These are phyloP conservation scores for Drosophila kepulauana DNA, from an alignment of 1,140 invertebrate genomes.

Conservation along the genomic window DNA sequence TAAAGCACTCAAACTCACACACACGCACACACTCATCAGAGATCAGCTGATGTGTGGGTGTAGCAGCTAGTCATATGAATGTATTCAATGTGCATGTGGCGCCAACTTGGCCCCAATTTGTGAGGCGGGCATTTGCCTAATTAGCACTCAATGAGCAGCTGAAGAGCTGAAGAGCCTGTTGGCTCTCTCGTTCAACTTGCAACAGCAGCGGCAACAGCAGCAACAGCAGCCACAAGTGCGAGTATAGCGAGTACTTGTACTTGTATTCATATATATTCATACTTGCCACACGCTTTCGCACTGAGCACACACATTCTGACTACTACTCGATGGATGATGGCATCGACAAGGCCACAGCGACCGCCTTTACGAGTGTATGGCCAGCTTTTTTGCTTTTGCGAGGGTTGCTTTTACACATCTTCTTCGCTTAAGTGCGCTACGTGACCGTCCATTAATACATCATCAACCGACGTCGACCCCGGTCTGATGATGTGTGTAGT, in stretches of 20 bases:
- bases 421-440: conserved; percentile 58
- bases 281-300: neutral
- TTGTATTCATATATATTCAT: conserved; percentile 30
- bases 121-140: conserved; percentile 76
- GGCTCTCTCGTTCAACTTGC: conserved; percentile 32
- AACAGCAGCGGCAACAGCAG: conserved; percentile 35
- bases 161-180: conserved; percentile 64
- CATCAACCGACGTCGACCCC: conserved; percentile 40
- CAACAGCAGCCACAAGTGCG: conserved; percentile 25
- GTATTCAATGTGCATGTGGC: conserved; percentile 63
- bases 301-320: neutral
- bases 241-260: conserved; percentile 5
- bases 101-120: conserved; percentile 79
- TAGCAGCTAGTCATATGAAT: conserved; percentile 34
- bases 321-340: conserved; percentile 42
- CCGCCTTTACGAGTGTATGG: conserved; percentile 8
- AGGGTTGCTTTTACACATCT: conserved; percentile 75
- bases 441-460: conserved; percentile 81
- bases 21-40: conserved; percentile 38
- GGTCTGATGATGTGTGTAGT: conserved; percentile 53
- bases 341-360: conserved; percentile 37
- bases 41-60: conserved; percentile 32
- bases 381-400: conserved; percentile 23
- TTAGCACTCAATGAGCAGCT: conserved; percentile 76
- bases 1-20: conserved; percentile 68